These are phyloP conservation scores for Lymantria monacha DNA, from an alignment of 2,888 invertebrate species.

Conservation along the genomic window DNA sequence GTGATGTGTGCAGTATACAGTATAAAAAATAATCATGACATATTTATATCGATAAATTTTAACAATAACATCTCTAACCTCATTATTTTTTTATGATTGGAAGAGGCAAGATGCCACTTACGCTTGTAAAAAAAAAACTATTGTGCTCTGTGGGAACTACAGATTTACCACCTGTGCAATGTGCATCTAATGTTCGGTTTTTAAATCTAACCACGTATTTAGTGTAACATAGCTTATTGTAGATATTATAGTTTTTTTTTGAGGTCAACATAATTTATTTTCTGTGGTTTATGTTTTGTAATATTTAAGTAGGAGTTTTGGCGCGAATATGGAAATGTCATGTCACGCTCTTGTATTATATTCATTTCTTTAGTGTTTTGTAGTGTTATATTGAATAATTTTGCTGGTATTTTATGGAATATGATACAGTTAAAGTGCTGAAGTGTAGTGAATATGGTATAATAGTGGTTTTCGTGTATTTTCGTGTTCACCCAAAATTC, in stretches of 20 bases:
- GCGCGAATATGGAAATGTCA: no score
- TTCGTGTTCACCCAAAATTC: no score
- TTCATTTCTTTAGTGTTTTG: no score
- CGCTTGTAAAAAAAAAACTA: conserved; percentile 41
- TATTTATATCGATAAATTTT: conserved; percentile 17
- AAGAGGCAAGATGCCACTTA: conserved; percentile 48
- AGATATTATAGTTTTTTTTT: conserved; percentile 3
- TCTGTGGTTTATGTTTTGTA: conserved; percentile 2
- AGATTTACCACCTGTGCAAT: conserved; percentile 57
- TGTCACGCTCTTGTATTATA: no score
- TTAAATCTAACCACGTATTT: conserved; percentile 13
- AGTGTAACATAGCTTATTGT: conserved; percentile 7
- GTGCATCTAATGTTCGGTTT: conserved; percentile 11
- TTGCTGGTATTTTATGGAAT: no score
- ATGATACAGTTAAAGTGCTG: no score
- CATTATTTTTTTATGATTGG: conserved; percentile 46
- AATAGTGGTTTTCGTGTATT: no score
- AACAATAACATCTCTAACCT: conserved; percentile 34
- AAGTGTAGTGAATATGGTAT: no score
- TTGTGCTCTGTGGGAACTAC: conserved; percentile 62
- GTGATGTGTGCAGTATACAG: background rate
- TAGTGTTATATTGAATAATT: no score
- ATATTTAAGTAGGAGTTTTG: background rate
- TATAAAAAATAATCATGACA: conserved; percentile 13
- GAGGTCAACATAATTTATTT: conserved; percentile 9